Percentiles rank a stretch among this genome's conserved stretches.
These are phyloP conservation scores for Melanotaenia maccullochi DNA, from an alignment of 2,797 vertebrate genomes.

Conservation along the genomic window DNA sequence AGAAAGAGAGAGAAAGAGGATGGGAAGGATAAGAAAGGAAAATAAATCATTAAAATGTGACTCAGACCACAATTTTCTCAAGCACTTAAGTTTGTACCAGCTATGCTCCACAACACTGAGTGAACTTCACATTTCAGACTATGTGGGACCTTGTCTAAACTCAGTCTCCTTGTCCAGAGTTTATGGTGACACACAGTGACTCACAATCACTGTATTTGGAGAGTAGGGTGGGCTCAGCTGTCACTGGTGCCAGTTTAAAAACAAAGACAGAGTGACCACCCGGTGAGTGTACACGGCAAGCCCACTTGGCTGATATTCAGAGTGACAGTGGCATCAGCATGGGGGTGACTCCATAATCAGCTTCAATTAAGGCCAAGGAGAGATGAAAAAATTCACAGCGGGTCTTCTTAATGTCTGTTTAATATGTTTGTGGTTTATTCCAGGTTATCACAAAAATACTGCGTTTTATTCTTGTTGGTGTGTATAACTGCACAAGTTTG, in stretches of 20 bases:
- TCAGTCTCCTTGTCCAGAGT: conserved; percentile 19
- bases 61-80: conserved; percentile 38
- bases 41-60: conserved; percentile 64
- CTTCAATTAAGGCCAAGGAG: conserved; percentile 82
- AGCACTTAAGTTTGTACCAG: conserved; percentile 18
- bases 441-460: not conserved
- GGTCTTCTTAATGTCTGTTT: conserved; percentile 26
- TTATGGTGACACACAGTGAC: conserved; percentile 70
- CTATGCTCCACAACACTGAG: conserved; percentile 29
- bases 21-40: conserved; percentile 22
- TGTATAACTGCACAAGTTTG: conserved; percentile 40
- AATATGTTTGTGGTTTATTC: conserved; percentile 12
- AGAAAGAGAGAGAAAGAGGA: conserved; percentile 56
- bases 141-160: conserved; percentile 42
- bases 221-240: conserved; percentile 48
- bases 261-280: conserved; percentile 80
- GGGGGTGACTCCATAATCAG: conserved; percentile 79
- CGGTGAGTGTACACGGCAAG: conserved; percentile 68
- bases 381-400: conserved; percentile 52
- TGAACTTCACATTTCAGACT: conserved; percentile 43
- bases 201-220: conserved; percentile 66
- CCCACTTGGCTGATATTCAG: conserved; percentile 73
- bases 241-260: conserved; percentile 67
- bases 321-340: conserved; percentile 74
- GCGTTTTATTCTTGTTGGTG: conserved; percentile 6